Evolutionary conservation across 2,888 invertebrate species (phyloP).

Genomic region (Archips crataeganus): DNA sequence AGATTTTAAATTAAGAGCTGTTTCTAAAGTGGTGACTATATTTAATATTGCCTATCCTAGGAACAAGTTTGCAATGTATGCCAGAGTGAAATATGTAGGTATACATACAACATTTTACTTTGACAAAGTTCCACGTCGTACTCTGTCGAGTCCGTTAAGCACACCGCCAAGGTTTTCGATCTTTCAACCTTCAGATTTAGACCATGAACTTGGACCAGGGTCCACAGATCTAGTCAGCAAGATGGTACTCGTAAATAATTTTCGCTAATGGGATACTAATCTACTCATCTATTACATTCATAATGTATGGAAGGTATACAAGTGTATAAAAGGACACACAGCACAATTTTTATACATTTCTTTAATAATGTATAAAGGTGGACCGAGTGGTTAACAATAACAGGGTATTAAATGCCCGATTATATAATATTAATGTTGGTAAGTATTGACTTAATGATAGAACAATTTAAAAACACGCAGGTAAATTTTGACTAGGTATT

Average conservation of each 20-base stretch:
- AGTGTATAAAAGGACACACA: slow-evolving; percentile 38
- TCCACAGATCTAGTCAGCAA: neutral
- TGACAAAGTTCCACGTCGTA: too few relatives aligned
- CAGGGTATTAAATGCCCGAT: neutral
- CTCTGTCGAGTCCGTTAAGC: neutral
- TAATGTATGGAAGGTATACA: slow-evolving; percentile 33
- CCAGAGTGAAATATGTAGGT: too few relatives aligned
- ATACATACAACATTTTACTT: too few relatives aligned
- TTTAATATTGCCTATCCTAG: too few relatives aligned
- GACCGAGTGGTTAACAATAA: neutral
- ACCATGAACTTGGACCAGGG: neutral
- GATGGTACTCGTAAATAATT: neutral
- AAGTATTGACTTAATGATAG: neutral
- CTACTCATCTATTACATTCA: slow-evolving; percentile 15
- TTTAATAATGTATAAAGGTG: slow-evolving; percentile 15
- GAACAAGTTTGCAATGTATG: too few relatives aligned
- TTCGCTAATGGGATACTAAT: slow-evolving; percentile 8
- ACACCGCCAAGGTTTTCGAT: neutral
- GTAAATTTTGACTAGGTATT: neutral
- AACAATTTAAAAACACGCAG: neutral
- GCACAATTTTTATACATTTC: slow-evolving; percentile 26
- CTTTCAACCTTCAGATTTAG: neutral
- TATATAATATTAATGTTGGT: neutral
- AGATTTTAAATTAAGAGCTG: too few relatives aligned
- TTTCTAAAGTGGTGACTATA: too few relatives aligned